These are phyloP conservation scores for Heliothis peltigera DNA, from an alignment of 2,888 invertebrate genomes.

Conservation along the genomic window DNA sequence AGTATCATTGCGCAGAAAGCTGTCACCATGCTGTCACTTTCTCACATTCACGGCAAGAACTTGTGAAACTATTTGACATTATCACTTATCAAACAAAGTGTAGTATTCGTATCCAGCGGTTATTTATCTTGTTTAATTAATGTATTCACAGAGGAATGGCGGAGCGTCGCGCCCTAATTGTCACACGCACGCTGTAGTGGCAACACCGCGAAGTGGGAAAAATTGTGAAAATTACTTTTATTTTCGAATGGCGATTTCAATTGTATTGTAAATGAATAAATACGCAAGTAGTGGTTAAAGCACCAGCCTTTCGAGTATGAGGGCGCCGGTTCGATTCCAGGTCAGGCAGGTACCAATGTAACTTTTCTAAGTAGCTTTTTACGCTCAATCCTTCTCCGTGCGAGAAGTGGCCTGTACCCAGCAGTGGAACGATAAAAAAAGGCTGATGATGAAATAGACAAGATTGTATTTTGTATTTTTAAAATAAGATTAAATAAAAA, in stretches of 20 bases:
- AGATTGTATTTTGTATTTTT: too few relatives aligned
- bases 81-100: slow-evolving; percentile 53
- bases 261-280: slow-evolving; percentile 3
- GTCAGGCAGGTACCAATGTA: too few relatives aligned
- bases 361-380: too few relatives aligned
- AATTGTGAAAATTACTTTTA: slow-evolving; percentile 54
- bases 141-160: slow-evolving; percentile 59
- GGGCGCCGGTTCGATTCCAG: too few relatives aligned
- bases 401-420: too few relatives aligned
- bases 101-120: slow-evolving; percentile 57
- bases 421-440: too few relatives aligned
- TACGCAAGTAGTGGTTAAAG: too few relatives aligned
- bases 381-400: too few relatives aligned
- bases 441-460: too few relatives aligned
- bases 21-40: slow-evolving; percentile 52
- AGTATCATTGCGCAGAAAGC: slow-evolving; percentile 43
- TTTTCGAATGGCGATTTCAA: slow-evolving; percentile 36
- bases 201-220: slow-evolving; percentile 51
- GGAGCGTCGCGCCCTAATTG: slow-evolving; percentile 78
- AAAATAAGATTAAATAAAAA: too few relatives aligned
- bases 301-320: too few relatives aligned
- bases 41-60: slow-evolving; percentile 46
- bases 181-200: slow-evolving; percentile 56
- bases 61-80: slow-evolving; percentile 55
- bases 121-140: slow-evolving; percentile 66